phyloP scores from a whole-genome alignment of 2,113 vertebrate genomes.

The Eira barbara region DNA sequence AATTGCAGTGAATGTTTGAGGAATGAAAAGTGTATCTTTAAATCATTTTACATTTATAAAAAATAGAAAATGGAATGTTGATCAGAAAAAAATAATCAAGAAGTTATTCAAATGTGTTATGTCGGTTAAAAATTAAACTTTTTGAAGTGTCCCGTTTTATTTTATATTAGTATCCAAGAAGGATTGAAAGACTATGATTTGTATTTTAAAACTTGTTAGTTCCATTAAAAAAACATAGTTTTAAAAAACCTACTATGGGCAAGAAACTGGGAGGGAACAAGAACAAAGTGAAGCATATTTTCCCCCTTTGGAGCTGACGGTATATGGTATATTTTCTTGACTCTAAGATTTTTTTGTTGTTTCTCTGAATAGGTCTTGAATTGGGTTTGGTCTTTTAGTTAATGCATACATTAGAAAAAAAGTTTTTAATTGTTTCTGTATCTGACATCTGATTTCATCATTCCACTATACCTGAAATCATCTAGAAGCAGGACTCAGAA shows the following conservation, averaged over 20 bases:
- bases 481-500: background rate
- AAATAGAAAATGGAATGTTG: background rate
- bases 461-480: background rate
- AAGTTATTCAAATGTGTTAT: background rate
- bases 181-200: background rate
- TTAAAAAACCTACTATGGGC: background rate
- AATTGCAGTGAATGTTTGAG: slow-evolving; percentile 12
- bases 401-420: background rate
- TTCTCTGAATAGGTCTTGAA: background rate
- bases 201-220: background rate
- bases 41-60: slow-evolving; percentile 21
- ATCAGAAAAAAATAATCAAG: slow-evolving; percentile 29
- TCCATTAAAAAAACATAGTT: background rate
- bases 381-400: background rate
- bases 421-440: background rate
- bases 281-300: background rate
- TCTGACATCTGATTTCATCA: background rate
- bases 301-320: background rate
- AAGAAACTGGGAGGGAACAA: background rate
- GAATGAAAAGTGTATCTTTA: slow-evolving; percentile 37
- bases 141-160: background rate
- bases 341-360: background rate
- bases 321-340: background rate
- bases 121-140: slow-evolving; percentile 23
- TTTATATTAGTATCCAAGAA: background rate